Evolutionary conservation across 2,888 invertebrate species (phyloP), one percentile per base, ranked within the genome.

Genomic region (Helicoverpa assulta): DNA sequence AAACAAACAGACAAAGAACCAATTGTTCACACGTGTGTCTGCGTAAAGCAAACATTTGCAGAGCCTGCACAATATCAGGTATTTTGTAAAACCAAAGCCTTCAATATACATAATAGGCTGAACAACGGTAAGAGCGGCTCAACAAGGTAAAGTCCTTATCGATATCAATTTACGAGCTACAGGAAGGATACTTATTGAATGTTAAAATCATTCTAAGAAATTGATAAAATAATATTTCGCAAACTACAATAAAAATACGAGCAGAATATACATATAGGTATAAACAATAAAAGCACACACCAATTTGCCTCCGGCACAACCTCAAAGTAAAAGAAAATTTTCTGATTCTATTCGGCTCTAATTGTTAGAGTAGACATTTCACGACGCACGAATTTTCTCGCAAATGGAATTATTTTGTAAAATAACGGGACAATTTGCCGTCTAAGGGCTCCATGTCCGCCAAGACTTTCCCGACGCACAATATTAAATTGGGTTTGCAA

Each of bases 401-500:
- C 29, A 52, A 72, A 72, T 72, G 52, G 16, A 63, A 63, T 68
- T 40, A 63, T 73, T 73, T 73, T 63, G n/a, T 47, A 52, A 59
- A 73, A 50, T 59, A 73, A 73, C 55, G 59, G 18, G 62, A 59
- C 62, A 52, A 52, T 68, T 51, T 43, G 40, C 56, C 67, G 43
- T 55, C 37, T 66, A 60, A 5, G 21, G 56, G 53, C 33, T 58
- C 26, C 14, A 43, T 54, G 67, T 56, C 55, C 19, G 33, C 54
- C 29, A 29, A 16, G 57, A 33, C 19, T 43, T 61, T 53, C 63
- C 51, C 50, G 40, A 58, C 50, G 53, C 53, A 47, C 64, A 58
- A 71, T 70, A 73, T 64, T 77, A 62, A 67, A 76, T 78, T 82
- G 76, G 73, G 78, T 67, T 78, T 66, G 58, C 55, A 80, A 83